These are phyloP conservation scores for Pyrgus malvae DNA, from an alignment of 2,888 invertebrate species.

Conservation along the genomic window DNA sequence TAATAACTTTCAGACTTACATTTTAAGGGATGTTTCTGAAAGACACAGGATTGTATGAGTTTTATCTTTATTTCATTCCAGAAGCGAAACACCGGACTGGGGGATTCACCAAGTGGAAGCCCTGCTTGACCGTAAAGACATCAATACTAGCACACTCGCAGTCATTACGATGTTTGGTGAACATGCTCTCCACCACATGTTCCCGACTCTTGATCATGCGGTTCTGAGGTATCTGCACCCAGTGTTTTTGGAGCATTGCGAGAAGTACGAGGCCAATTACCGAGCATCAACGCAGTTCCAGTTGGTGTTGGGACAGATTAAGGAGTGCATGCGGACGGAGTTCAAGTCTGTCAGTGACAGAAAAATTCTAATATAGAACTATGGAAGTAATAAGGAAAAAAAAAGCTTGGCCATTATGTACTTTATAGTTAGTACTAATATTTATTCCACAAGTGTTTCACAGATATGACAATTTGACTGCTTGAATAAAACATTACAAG, in stretches of 20 bases:
- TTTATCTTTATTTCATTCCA: too few species aligned
- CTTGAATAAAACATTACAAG: too few species aligned
- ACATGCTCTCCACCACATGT: slow-evolving; percentile 88
- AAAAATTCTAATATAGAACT: slow-evolving; percentile 2
- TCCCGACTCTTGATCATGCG: slow-evolving; percentile 89
- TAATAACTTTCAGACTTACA: too few species aligned
- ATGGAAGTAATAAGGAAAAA: too few species aligned
- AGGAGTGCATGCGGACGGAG: slow-evolving; percentile 39
- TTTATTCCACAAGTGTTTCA: too few species aligned
- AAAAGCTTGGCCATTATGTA: too few species aligned
- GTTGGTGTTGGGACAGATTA: slow-evolving; percentile 84
- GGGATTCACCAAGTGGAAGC: slow-evolving; percentile 88
- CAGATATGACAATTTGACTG: too few species aligned
- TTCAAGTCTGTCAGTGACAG: slow-evolving; percentile 16
- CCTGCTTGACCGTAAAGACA: slow-evolving; percentile 85
- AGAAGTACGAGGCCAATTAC: slow-evolving; percentile 78
- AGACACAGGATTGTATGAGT: too few species aligned
- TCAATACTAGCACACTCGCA: slow-evolving; percentile 84
- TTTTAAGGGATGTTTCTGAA: too few species aligned
- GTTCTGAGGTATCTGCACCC: slow-evolving; percentile 84
- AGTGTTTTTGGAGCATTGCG: slow-evolving; percentile 52
- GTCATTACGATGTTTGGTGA: slow-evolving; percentile 88
- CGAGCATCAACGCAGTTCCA: slow-evolving; percentile 75
- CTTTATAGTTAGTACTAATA: too few species aligned
- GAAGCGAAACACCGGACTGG: slow-evolving; percentile 83